Evolutionary conservation across 2,888 invertebrate genomes (phyloP), one percentile per base, ranked within the genome.

Genomic region (Chalcis sispes): DNA sequence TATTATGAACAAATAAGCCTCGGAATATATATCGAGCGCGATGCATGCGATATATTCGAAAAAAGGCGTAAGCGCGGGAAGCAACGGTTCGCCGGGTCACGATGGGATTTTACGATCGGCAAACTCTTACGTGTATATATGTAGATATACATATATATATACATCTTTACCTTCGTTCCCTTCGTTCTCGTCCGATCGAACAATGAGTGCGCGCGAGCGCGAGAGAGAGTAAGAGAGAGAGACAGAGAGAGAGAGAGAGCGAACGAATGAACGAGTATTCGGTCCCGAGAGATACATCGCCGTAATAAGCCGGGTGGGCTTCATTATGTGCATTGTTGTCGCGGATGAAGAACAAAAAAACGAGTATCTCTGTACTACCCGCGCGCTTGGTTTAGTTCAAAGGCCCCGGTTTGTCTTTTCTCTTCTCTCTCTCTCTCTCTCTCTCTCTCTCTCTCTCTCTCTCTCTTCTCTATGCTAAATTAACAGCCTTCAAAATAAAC

Each of bases 271-370:
- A 75, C 80, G 82, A 83, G 81, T 81, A 82, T 82, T 83, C 77
- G 64, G 61, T 65, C 75, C 82, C 81, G 80, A 80, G 83, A 85
- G 86, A 85, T 85, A 84, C 83, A 84, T 81, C 85, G 83, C 75
- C 82, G 86, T 85, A 87, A 86, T 87, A 86, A 86, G 85, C 84
- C 83, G 82, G 79, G 80, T 81, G 82, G 82, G 85, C 85, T 87
- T 88, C 87, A 86, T 87, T 87, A 87, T 84, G 83, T 80, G 85
- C 85, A 88, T 88, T 88, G 87, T 87, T 85, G 85, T 83, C 82
- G 81, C 80, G 75, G 75, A 15, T 36, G 4, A n/a, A n/a, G n/a
- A n/a, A n/a, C n/a, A n/a, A n/a, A n/a, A n/a, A 74, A n/a, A n/a
- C n/a, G n/a, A n/a, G n/a, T n/a, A n/a, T n/a, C n/a, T n/a, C n/a